Evolutionary conservation across 2,113 vertebrate genomes (phyloP).

Genomic region (Typhlomys cinereus): DNA sequence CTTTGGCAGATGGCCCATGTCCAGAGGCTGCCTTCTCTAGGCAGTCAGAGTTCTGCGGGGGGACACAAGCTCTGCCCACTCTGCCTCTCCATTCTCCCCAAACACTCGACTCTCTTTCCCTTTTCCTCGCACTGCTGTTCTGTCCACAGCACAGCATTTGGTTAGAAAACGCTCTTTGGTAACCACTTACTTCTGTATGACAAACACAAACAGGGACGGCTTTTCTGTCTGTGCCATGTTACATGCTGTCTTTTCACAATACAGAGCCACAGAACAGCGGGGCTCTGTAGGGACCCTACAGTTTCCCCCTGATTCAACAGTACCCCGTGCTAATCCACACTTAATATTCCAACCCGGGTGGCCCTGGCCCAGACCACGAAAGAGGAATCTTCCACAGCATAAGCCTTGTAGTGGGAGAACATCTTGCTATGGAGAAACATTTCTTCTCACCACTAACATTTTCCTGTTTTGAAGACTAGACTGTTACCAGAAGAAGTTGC

Average conservation of each 20-base stretch:
- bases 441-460: conserved; percentile 35
- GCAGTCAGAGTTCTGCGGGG: no score
- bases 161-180: neutral
- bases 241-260: neutral
- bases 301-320: neutral
- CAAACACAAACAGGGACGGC: neutral
- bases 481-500: conserved; percentile 26
- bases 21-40: neutral
- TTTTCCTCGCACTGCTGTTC: neutral
- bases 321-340: neutral
- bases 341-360: neutral
- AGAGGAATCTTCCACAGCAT: neutral
- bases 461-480: conserved; percentile 51
- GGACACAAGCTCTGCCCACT: neutral
- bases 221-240: neutral
- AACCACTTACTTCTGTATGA: neutral
- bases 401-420: neutral
- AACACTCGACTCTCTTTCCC: neutral
- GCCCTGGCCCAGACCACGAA: neutral
- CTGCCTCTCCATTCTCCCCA: neutral
- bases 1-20: neutral
- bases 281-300: neutral
- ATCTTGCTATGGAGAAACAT: neutral
- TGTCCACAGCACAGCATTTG: neutral
- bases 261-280: neutral